A percentile compares a stretch with the other conserved stretches of the same genome.
These are phyloP conservation scores for Hycleus phaleratus DNA, from an alignment of 1,140 invertebrate genomes.

Conservation along the genomic window DNA sequence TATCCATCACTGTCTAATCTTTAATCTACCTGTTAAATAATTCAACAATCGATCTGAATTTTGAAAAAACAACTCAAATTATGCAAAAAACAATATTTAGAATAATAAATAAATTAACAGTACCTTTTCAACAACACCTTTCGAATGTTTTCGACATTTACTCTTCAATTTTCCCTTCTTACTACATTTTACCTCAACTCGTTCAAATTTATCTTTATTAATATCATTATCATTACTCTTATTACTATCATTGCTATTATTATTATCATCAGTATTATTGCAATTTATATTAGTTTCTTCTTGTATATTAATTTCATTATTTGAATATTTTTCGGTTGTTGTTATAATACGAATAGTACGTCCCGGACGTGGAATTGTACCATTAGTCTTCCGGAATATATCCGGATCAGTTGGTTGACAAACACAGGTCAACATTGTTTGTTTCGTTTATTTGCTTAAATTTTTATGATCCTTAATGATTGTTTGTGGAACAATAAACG, in stretches of 20 bases:
- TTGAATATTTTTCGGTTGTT: conserved; percentile 2
- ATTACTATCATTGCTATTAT: conserved; percentile 1
- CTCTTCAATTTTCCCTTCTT: neutral
- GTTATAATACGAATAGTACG: conserved; percentile 21
- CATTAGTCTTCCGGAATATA: conserved; percentile 31
- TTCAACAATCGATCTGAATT: no score
- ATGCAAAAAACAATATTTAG: no score
- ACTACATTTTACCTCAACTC: neutral
- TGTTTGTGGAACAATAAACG: no score
- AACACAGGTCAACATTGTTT: conserved; percentile 51
- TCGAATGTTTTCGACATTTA: no score
- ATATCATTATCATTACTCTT: conserved; percentile 2
- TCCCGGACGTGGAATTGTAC: conserved; percentile 22
- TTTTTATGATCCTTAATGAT: no score
- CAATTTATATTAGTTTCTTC: no score
- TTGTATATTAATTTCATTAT: neutral
- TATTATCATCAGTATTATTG: no score
- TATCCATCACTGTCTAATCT: no score
- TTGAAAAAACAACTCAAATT: no score
- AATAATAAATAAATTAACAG: neutral
- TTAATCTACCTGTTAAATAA: no score
- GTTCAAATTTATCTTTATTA: neutral
- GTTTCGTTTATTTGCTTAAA: neutral
- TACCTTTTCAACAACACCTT: neutral
- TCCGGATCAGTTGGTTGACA: conserved; percentile 49